Base-by-base conservation (phyloP, 2,888 invertebrate genomes). In the Patella depressa region DNA sequence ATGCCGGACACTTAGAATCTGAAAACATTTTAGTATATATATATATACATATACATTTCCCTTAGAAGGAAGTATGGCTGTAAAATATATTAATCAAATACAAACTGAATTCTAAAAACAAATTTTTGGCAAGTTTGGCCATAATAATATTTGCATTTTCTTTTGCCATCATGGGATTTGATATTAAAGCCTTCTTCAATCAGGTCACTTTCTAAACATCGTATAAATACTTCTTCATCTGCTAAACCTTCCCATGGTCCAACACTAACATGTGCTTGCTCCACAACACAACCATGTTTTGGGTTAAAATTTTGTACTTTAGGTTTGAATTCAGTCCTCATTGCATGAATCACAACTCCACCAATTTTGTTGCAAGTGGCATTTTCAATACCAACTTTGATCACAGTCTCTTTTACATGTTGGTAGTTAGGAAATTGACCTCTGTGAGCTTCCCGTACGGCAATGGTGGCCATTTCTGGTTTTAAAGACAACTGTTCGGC, bases 71-170 rank as follows among this genome's bases (percentile, higher is more conserved):
- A 9, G 45, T 9, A 45, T 45, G 45, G 45, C 45, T 45, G 7
- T 45, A 9, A 45, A 45, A 0, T 45, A 45, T 65, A 19, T 78
- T 78, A 82, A 71, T 83, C 85, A 81, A 88, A 87, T 69, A 85
- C 78, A 77, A 88, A 83, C 15, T 80, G 82, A 15, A 89, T 71
- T 73, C 85, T 85, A 79, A 85, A 90, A 12, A 89, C 83, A 85
- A 82, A 86, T 74, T 89, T 88, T 75, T 87, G 89, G 81, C 90
- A 90, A 53, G 88, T 89, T 76, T 89, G 89, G 53, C 90, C 90
- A 79, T 88, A 88, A 76, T 89, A 90, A 77, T 90, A 90, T 79
- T 87, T 85, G 78, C 90, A 90, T 78, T 88, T 88, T 59, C 85
- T 83, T 79, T 87, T 88, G 54, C 84, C 80, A 29, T 90, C 89